These are phyloP conservation scores for Corbicula japonica DNA, from an alignment of 2,888 invertebrate species.

Conservation along the genomic window DNA sequence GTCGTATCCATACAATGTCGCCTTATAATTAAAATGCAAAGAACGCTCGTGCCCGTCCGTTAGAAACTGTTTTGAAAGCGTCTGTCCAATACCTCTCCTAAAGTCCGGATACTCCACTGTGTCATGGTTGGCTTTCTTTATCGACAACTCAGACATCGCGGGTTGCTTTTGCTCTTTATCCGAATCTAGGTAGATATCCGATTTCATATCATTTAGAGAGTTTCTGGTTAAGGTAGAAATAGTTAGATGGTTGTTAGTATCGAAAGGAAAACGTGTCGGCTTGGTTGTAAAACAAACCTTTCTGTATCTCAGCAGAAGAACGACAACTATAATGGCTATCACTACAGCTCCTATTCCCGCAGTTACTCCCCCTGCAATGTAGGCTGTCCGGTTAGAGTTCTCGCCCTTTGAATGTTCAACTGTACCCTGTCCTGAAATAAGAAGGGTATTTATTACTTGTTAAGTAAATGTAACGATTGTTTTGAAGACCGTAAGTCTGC, in stretches of 20 bases:
- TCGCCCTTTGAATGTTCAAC: constrained; percentile 12
- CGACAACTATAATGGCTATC: constrained; percentile 35
- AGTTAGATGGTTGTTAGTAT: constrained; percentile 17
- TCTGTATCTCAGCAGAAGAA: constrained; percentile 35
- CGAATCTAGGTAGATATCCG: too few relatives aligned
- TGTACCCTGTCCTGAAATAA: not conserved
- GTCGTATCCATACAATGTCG: constrained; percentile 61
- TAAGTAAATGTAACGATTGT: too few relatives aligned
- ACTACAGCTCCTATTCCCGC: constrained; percentile 29
- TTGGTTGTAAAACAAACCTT: constrained; percentile 59
- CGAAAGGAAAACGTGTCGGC: constrained; percentile 45
- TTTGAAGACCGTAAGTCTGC: too few relatives aligned
- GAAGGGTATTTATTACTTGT: too few relatives aligned
- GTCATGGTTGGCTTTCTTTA: too few relatives aligned
- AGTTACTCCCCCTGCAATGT: constrained; percentile 51
- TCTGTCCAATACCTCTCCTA: constrained; percentile 3
- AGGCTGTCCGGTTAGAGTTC: constrained; percentile 24
- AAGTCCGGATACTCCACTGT: constrained; percentile 6
- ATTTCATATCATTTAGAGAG: too few relatives aligned
- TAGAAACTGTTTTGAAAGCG: constrained; percentile 36
- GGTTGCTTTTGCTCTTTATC: too few relatives aligned
- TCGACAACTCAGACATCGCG: too few relatives aligned
- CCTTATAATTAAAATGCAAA: constrained; percentile 63
- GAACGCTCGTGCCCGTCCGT: constrained; percentile 49
- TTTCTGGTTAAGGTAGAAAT: not conserved